A percentile compares a stretch with the other conserved stretches of the same genome.
phyloP scores from a whole-genome alignment of 2,888 invertebrate species.

The Leistus spinibarbis region DNA sequence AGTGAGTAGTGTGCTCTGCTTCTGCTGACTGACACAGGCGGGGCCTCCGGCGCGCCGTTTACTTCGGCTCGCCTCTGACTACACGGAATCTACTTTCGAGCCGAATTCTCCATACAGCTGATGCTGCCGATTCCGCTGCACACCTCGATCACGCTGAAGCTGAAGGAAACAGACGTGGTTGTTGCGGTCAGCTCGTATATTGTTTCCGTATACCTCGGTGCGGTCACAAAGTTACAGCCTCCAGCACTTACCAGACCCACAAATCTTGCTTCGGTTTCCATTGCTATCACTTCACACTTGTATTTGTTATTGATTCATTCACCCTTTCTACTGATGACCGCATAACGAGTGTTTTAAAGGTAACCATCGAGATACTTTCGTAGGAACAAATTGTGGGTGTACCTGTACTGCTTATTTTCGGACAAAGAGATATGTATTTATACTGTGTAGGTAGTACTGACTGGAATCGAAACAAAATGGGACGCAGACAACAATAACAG shows the following conservation, averaged over 20 bases:
- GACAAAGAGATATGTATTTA: no score
- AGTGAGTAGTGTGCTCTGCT: neutral
- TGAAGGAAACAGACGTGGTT: neutral
- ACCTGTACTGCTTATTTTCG: no score
- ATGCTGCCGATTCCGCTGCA: neutral
- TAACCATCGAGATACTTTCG: no score
- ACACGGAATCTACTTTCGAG: constrained; percentile 23
- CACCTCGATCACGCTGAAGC: neutral
- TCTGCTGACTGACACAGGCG: constrained; percentile 21
- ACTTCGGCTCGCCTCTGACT: neutral
- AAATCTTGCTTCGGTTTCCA: neutral
- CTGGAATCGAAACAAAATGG: no score
- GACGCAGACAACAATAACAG: no score
- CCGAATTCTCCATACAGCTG: constrained; percentile 7
- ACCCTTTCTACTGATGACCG: no score
- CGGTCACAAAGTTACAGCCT: neutral
- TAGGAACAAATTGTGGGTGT: no score
- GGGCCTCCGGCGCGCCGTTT: constrained; percentile 23
- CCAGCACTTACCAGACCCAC: neutral
- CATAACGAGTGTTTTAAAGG: no score
- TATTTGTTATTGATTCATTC: no score
- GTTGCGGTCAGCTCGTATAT: neutral
- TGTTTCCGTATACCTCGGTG: constrained; percentile 1
- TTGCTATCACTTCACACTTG: neutral
- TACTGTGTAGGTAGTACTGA: no score